Evolutionary conservation across 2,113 vertebrate species (phyloP).

Genomic region (Pomatostomus ruficeps): DNA sequence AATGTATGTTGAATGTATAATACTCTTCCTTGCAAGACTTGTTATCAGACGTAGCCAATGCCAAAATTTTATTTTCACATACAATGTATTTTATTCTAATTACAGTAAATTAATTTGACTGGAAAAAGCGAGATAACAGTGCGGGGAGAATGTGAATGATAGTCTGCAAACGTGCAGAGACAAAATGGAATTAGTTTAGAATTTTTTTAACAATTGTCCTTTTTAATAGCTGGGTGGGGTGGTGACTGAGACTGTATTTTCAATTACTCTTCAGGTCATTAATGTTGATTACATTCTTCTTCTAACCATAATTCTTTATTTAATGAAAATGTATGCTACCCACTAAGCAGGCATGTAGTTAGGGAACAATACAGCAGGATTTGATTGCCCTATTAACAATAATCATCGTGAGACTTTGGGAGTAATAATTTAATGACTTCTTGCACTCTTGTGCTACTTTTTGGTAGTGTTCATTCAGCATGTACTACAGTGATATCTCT

Average conservation of each 20-base stretch:
- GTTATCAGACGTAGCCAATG: background rate
- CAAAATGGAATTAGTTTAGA: slow-evolving; percentile 43
- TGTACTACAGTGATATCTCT: slow-evolving; percentile 29
- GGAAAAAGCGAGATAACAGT: background rate
- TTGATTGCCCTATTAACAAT: slow-evolving; percentile 71
- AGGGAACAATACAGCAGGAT: slow-evolving; percentile 64
- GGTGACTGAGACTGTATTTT: slow-evolving; percentile 54
- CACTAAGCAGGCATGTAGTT: slow-evolving; percentile 62
- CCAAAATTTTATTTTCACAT: background rate
- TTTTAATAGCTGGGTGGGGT: slow-evolving; percentile 55
- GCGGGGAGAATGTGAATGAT: background rate
- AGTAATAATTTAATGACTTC: slow-evolving; percentile 72
- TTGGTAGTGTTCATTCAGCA: slow-evolving; percentile 55
- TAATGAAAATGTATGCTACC: slow-evolving; percentile 71
- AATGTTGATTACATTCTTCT: slow-evolving; percentile 71
- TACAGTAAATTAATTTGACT: slow-evolving; percentile 20
- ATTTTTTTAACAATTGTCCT: slow-evolving; percentile 42
- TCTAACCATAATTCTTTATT: slow-evolving; percentile 68
- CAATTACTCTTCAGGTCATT: slow-evolving; percentile 70
- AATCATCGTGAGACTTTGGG: slow-evolving; percentile 66
- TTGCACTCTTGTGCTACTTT: slow-evolving; percentile 65
- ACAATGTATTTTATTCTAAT: slow-evolving; percentile 31
- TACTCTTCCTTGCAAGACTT: background rate
- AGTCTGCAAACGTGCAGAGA: slow-evolving; percentile 14
- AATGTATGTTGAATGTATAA: background rate